Percentiles rank a stretch among this genome's conserved stretches.
phyloP scores from a whole-genome alignment of 1,140 invertebrate genomes.

The Drosophila lacteicornis region DNA sequence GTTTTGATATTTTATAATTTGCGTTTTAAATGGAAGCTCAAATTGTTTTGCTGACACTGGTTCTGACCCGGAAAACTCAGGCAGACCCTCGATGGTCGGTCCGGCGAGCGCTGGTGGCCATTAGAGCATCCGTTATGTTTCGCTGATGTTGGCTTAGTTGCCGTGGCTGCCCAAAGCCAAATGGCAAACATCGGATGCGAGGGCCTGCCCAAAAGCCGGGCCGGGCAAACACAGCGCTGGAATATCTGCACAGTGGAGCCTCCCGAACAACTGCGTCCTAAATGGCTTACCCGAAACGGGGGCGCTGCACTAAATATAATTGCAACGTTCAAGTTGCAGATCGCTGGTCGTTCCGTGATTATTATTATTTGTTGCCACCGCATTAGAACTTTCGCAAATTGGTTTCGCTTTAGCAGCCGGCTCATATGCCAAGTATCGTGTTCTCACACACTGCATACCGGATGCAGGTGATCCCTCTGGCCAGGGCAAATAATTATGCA shows the following conservation, averaged over 20 bases:
- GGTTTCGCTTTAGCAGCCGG: conserved; percentile 47
- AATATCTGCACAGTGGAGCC: conserved; percentile 3
- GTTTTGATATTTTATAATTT: conserved; percentile 69
- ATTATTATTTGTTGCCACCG: conserved; percentile 63
- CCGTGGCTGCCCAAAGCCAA: conserved; percentile 35
- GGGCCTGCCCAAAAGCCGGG: conserved; percentile 27
- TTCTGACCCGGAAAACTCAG: conserved; percentile 39
- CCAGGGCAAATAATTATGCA: conserved; percentile 42
- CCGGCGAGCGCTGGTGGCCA: conserved; percentile 2
- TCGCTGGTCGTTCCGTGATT: conserved; percentile 57
- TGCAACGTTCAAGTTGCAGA: conserved; percentile 68
- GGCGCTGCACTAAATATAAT: conserved; percentile 62
- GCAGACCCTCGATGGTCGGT: conserved; percentile 7
- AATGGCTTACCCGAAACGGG: conserved; percentile 33
- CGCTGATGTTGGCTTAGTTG: conserved; percentile 49
- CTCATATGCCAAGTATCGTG: conserved; percentile 41
- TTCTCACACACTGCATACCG: conserved; percentile 34
- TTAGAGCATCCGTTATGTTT: conserved; percentile 35
- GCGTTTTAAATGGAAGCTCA: conserved; percentile 54
- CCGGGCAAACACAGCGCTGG: conserved; percentile 14
- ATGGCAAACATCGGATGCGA: conserved; percentile 45
- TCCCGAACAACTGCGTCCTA: not conserved
- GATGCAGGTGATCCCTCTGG: conserved; percentile 11
- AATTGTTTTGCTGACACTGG: conserved; percentile 62
- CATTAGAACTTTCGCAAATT: conserved; percentile 67